Evolutionary conservation across 1,140 invertebrate genomes (phyloP).

Genomic region (Uloborus diversus): DNA sequence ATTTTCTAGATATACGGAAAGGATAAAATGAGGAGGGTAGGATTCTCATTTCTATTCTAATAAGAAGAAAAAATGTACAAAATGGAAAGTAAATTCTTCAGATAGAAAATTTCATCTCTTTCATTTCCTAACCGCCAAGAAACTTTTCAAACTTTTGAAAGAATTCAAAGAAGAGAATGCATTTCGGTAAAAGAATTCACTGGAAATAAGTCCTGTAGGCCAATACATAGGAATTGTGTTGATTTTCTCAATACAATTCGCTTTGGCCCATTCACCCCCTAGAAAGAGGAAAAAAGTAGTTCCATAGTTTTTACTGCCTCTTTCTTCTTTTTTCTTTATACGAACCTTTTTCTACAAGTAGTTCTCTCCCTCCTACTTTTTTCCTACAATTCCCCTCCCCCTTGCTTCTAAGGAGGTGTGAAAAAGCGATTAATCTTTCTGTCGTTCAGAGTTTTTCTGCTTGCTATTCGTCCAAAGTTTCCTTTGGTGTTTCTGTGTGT

Average conservation of each 20-base stretch:
- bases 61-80: too few species aligned
- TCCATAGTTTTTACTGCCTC: not conserved
- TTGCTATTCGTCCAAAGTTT: constrained; percentile 48
- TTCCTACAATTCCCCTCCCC: not conserved
- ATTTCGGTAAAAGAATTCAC: constrained; percentile 5
- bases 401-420: constrained; percentile 26
- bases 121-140: too few species aligned
- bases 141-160: too few species aligned
- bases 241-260: constrained; percentile 45
- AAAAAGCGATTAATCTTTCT: constrained; percentile 56
- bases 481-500: too few species aligned
- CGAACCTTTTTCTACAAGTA: too few species aligned
- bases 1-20: too few species aligned
- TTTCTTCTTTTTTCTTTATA: not conserved
- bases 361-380: not conserved
- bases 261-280: not conserved
- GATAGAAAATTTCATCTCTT: too few species aligned
- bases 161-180: too few species aligned
- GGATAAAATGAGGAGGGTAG: too few species aligned
- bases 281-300: constrained; percentile 4
- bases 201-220: constrained; percentile 1
- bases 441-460: constrained; percentile 52
- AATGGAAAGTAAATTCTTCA: too few species aligned
- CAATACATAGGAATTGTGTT: constrained; percentile 18
- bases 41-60: too few species aligned